A percentile compares a stretch with the other conserved stretches of the same genome.
Evolutionary conservation across 92 coral and sea anemone genomes (phyloP).

Genomic region (Parazoanthus darwini): DNA sequence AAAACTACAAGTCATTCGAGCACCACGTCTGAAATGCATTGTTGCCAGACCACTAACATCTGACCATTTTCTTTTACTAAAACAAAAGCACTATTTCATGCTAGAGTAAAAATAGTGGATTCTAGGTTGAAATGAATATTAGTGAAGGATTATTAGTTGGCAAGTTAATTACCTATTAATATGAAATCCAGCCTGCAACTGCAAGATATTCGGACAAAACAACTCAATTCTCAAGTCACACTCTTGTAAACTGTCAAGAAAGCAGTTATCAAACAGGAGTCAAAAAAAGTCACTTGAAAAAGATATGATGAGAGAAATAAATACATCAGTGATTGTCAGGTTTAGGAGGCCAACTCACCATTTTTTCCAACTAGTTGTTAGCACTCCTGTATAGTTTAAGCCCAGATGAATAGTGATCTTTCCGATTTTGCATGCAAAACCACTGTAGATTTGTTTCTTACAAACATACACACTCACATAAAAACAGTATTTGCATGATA

Average conservation of each 20-base stretch:
- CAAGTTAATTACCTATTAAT: constrained; percentile 37
- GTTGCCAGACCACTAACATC: neutral
- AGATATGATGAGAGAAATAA: neutral
- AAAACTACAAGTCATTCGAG: neutral
- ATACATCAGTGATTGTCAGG: neutral
- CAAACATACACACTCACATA: constrained; percentile 15
- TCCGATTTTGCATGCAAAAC: constrained; percentile 33
- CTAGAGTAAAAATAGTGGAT: neutral
- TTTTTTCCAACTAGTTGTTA: neutral
- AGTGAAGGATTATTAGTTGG: constrained; percentile 9
- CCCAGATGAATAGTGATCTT: neutral
- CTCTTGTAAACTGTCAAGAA: constrained; percentile 1
- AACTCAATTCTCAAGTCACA: neutral
- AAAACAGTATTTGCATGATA: constrained; percentile 40
- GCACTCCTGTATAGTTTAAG: neutral
- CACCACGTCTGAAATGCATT: neutral
- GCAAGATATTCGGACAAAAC: neutral
- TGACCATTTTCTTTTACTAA: neutral
- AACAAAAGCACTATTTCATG: constrained; percentile 10
- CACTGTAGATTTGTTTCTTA: neutral
- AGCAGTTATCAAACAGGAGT: neutral
- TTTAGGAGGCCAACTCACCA: neutral
- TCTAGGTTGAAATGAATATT: neutral
- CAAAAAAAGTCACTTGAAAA: neutral
- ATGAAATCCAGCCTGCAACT: neutral